A percentile compares a stretch with the other conserved stretches of the same genome.
These are phyloP conservation scores for Hemicentrotus pulcherrimus DNA, from an alignment of 35 echinoderm and acorn worm genomes.

Conservation along the genomic window DNA sequence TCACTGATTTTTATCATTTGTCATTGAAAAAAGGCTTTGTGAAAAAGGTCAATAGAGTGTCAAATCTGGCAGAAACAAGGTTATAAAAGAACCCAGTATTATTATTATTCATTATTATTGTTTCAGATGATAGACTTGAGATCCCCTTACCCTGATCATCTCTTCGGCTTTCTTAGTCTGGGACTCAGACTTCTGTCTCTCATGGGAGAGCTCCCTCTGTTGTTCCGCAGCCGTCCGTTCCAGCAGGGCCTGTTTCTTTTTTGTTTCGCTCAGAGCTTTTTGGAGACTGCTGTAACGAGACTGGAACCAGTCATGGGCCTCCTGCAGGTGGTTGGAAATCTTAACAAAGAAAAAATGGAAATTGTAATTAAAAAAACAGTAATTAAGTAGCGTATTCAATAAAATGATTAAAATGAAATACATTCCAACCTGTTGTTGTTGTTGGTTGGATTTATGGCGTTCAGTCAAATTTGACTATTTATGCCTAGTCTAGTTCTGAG, in stretches of 20 bases:
- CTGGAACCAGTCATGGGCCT: constrained; percentile 84
- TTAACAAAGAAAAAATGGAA: background rate
- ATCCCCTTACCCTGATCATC: constrained; percentile 64
- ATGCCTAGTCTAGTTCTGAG: no score
- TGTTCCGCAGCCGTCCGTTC: constrained; percentile 59
- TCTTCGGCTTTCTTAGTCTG: constrained; percentile 73
- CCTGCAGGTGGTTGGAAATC: constrained; percentile 76
- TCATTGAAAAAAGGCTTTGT: no score
- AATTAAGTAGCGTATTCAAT: no score
- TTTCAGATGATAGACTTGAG: background rate
- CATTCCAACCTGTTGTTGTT: no score
- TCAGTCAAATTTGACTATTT: no score
- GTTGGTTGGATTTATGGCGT: no score
- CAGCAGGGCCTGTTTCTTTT: constrained; percentile 53
- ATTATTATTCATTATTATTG: no score
- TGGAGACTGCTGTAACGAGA: constrained; percentile 66
- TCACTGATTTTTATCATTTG: no score
- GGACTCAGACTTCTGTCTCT: constrained; percentile 58
- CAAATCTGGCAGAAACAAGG: no score
- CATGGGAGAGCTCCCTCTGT: constrained; percentile 57
- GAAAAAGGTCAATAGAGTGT: no score
- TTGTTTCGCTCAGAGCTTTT: constrained; percentile 58
- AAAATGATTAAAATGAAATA: no score
- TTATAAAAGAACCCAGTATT: no score
- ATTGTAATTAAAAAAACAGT: background rate